phyloP scores from a whole-genome alignment of 2,113 vertebrate species.

The Sisor rabdophorus region DNA sequence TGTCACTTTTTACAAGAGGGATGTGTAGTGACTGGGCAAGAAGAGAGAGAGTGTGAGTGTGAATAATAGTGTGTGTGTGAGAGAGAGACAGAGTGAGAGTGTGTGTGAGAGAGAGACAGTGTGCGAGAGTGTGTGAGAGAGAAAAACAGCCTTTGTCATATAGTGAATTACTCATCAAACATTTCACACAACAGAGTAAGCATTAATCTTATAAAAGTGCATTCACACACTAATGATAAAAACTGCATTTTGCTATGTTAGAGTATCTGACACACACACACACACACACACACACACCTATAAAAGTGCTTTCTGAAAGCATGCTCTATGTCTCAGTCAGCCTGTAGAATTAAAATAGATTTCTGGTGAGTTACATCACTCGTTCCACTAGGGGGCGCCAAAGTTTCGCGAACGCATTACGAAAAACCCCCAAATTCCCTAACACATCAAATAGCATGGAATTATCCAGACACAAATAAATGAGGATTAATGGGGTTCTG shows the following conservation, averaged over 20 bases:
- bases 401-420: not conserved
- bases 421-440: not conserved
- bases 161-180: not conserved
- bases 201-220: slow-evolving; percentile 39
- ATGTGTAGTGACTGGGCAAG: not conserved
- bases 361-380: not conserved
- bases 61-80: no score
- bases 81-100: not conserved
- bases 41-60: no score
- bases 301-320: slow-evolving; percentile 6
- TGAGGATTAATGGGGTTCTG: no score
- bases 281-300: not conserved
- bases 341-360: not conserved
- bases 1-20: no score
- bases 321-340: not conserved
- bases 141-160: slow-evolving; percentile 12
- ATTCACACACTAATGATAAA: slow-evolving; percentile 22
- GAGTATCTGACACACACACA: slow-evolving; percentile 7
- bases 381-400: slow-evolving; percentile 19
- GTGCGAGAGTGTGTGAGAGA: no score
- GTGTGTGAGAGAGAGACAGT: not conserved
- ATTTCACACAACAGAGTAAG: slow-evolving; percentile 17
- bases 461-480: not conserved
- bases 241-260: slow-evolving; percentile 6
- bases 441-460: not conserved